Evolutionary conservation across 1,140 invertebrate species (phyloP).

Genomic region (Rhyzopertha dominica): DNA sequence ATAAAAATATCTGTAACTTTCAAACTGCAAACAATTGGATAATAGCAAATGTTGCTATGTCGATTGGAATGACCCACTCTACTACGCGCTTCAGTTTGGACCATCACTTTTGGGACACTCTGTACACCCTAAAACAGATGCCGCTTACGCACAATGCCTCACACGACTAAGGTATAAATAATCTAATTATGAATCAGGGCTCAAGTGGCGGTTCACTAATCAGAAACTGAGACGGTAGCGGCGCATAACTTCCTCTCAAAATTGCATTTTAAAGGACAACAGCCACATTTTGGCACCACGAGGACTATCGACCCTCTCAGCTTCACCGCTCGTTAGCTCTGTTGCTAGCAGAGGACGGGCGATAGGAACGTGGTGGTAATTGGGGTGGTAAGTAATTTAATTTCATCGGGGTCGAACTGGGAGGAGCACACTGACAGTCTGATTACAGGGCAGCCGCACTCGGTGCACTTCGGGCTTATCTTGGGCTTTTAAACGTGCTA

Average conservation of each 20-base stretch:
- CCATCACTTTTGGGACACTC: no score
- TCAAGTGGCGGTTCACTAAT: conserved; percentile 35
- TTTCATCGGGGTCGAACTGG: conserved; percentile 43
- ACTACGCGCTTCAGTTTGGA: no score
- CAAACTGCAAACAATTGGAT: no score
- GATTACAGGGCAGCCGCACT: conserved; percentile 34
- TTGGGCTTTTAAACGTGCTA: conserved; percentile 27
- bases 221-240: conserved; percentile 37
- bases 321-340: neutral
- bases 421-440: conserved; percentile 41
- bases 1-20: no score
- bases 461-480: conserved; percentile 27
- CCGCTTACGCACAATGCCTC: conserved; percentile 24
- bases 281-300: neutral
- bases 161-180: conserved; percentile 34
- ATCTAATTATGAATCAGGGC: conserved; percentile 38
- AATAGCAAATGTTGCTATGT: no score
- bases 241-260: conserved; percentile 25
- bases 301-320: neutral
- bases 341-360: neutral
- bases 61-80: no score
- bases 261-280: conserved; percentile 21
- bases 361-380: conserved; percentile 29
- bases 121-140: no score
- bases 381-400: conserved; percentile 41